Evolutionary conservation across 2,113 vertebrate genomes (phyloP).

Genomic region (Lophius piscatorius): DNA sequence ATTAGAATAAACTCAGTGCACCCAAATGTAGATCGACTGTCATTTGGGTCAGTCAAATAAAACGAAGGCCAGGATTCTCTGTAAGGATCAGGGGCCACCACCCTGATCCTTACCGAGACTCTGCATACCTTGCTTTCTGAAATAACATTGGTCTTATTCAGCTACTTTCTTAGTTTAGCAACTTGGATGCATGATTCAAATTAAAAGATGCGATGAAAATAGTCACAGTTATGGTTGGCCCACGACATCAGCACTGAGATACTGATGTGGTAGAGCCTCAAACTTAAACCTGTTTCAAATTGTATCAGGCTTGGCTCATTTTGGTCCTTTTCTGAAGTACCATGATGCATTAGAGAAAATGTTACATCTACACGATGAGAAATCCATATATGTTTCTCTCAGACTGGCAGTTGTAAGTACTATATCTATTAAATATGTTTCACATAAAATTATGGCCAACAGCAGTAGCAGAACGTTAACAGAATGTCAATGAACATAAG

Average conservation of each 20-base stretch:
- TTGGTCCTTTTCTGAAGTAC: neutral
- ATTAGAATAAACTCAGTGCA: constrained; percentile 29
- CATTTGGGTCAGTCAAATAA: constrained; percentile 41
- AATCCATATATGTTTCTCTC: too few species aligned
- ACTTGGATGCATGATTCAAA: constrained; percentile 12
- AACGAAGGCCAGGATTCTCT: constrained; percentile 15
- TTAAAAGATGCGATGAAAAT: constrained; percentile 28
- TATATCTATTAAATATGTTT: too few species aligned
- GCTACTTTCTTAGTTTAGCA: constrained; percentile 5
- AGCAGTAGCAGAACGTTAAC: too few species aligned
- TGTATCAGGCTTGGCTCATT: constrained; percentile 6
- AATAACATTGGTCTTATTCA: constrained; percentile 13
- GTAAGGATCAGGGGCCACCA: neutral
- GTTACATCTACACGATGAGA: neutral
- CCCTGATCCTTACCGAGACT: constrained; percentile 16
- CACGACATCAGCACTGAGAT: constrained; percentile 11
- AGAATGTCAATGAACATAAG: too few species aligned
- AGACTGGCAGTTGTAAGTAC: too few species aligned
- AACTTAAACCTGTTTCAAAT: constrained; percentile 8
- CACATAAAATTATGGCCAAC: too few species aligned
- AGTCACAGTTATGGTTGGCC: constrained; percentile 20
- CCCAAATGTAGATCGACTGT: constrained; percentile 21
- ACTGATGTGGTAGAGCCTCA: constrained; percentile 15
- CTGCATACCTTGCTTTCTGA: constrained; percentile 4
- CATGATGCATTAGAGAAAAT: too few species aligned